Evolutionary conservation across 2,888 invertebrate species (phyloP).

Genomic region (Notocelia uddmanniana): DNA sequence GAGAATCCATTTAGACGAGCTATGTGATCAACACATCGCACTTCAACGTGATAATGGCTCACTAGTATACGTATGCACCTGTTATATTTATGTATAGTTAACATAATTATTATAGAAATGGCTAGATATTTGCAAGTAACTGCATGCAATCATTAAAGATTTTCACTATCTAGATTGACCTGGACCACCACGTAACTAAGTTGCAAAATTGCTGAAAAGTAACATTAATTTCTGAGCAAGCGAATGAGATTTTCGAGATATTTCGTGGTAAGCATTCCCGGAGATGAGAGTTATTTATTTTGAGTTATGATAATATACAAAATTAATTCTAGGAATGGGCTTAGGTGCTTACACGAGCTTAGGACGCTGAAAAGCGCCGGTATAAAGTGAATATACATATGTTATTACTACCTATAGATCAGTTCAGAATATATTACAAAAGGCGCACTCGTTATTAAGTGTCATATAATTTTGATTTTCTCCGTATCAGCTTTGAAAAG

Average conservation of each 20-base stretch:
- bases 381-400: constrained; percentile 26
- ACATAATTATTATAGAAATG: background rate
- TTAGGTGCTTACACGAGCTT: background rate
- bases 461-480: background rate
- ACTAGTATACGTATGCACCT: background rate
- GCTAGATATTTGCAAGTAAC: constrained; percentile 3
- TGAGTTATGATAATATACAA: constrained; percentile 11
- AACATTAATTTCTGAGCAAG: background rate
- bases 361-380: constrained; percentile 10
- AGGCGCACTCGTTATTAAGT: background rate
- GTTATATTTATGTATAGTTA: background rate
- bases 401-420: constrained; percentile 30
- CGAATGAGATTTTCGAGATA: constrained; percentile 11
- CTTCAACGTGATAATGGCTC: constrained; percentile 11
- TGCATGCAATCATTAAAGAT: constrained; percentile 8
- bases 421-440: background rate
- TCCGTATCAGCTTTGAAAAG: background rate
- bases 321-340: constrained; percentile 9
- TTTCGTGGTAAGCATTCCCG: constrained; percentile 9
- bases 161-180: constrained; percentile 15
- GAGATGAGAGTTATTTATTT: constrained; percentile 14
- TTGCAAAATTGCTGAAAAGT: constrained; percentile 7
- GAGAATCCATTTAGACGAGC: constrained; percentile 27
- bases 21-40: constrained; percentile 17
- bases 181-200: background rate